These are phyloP conservation scores for Siniperca obscura DNA, from an alignment of 2,797 vertebrate genomes.

Conservation along the genomic window DNA sequence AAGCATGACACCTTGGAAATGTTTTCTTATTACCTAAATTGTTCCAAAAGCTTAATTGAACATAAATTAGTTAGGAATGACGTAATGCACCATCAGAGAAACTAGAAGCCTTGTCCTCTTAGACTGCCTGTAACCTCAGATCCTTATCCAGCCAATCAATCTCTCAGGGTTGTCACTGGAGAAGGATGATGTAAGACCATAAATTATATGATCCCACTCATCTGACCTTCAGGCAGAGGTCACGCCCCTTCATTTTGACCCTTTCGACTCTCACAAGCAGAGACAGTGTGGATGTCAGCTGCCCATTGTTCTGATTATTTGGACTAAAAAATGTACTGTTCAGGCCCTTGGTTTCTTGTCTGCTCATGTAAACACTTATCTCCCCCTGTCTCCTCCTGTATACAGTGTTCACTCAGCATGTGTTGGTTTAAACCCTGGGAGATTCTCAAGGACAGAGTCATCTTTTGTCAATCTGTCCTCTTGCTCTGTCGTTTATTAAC, in stretches of 20 bases:
- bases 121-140: not conserved
- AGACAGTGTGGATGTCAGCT: conserved; percentile 17
- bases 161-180: conserved; percentile 19
- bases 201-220: conserved; percentile 55
- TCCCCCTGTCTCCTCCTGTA: conserved; percentile 29
- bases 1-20: not conserved
- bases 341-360: conserved; percentile 11
- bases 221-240: conserved; percentile 64
- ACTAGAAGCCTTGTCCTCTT: not conserved
- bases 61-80: not conserved
- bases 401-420: conserved; percentile 25
- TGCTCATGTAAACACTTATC: conserved; percentile 65
- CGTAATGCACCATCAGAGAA: not conserved
- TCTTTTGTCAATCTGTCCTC: conserved; percentile 69
- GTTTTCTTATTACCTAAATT: not conserved
- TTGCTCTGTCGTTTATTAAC: conserved; percentile 68
- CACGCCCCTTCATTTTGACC: conserved; percentile 36
- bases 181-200: conserved; percentile 51
- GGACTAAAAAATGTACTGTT: conserved; percentile 2
- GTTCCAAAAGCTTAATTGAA: not conserved
- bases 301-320: not conserved
- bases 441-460: conserved; percentile 60
- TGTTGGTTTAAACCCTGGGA: conserved; percentile 59
- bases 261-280: conserved; percentile 12
- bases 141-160: conserved; percentile 26